Evolutionary conservation across 2,888 invertebrate genomes (phyloP), one percentile per base, ranked within the genome.

Genomic region (Aphelenchoides bicaudatus): DNA sequence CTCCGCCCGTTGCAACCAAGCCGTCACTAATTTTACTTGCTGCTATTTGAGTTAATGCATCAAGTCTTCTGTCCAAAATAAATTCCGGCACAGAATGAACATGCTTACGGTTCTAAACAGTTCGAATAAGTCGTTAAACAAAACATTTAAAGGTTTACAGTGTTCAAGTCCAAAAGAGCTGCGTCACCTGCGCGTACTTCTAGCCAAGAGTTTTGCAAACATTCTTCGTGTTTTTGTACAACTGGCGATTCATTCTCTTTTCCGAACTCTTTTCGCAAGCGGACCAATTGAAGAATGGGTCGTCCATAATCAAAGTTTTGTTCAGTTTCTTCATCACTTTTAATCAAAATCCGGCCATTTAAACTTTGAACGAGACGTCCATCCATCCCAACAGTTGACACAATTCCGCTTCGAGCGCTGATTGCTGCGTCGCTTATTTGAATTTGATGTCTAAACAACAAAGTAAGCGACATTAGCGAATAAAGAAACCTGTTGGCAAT

Each of bases 51-150:
- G 67, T 67, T 16, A 67, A 48, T 19, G 62, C 25, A 30, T 67
- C 67, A 28, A 68, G 37, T 4, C 67, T 68, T 8, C 67, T 61
- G 37, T 71, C 67, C 16, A 71, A 21, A 0, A 47, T 37, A 19
- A 50, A 51, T 30, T 62, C 61, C 5, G 67, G 58, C 3, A 63
- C 13, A 30, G 50, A 38, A 10, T 29, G 25, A 13, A 52, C 46
- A 30, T 56, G 43, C 16, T 58, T 58, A 8, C 30, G 39, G 6
- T 58, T 28, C 58, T 58, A 25, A 58, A 61, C 3, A 4, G 3
- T 2, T 3, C 23, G n/a, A 60, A 59, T 21, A 8, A 23, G 23
- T 19, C n/a, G 3, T 19, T 19, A 38, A 59, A 38, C n/a, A 63
- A 21, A 19, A 6, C 10, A 48, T 30, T 13, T 13, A 46, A 5